These are phyloP conservation scores for Athene cunicularia DNA, from an alignment of 2,113 vertebrate species.

Conservation along the genomic window DNA sequence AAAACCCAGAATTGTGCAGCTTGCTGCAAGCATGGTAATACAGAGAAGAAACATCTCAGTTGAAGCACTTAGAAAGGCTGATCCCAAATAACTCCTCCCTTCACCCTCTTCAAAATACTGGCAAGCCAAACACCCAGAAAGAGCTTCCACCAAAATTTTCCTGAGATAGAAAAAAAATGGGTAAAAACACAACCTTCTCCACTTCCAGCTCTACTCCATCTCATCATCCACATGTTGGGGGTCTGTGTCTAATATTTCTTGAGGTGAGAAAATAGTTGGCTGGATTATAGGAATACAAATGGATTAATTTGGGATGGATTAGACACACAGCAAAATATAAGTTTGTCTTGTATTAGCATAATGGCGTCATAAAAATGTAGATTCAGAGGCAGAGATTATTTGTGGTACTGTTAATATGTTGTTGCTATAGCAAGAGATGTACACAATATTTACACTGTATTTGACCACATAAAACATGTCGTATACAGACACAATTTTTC, in stretches of 20 bases:
- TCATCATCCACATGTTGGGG: not conserved
- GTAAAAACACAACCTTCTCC: not conserved
- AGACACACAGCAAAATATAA: slow-evolving; percentile 62
- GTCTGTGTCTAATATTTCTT: slow-evolving; percentile 1
- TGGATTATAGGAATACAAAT: slow-evolving; percentile 78
- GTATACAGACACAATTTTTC: slow-evolving; percentile 75
- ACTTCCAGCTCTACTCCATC: not conserved
- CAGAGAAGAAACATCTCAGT: not conserved
- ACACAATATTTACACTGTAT: slow-evolving; percentile 80
- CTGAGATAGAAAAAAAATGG: not conserved
- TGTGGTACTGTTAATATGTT: slow-evolving; percentile 73
- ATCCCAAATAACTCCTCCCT: not conserved
- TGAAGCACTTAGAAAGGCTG: not conserved
- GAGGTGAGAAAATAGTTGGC: slow-evolving; percentile 15
- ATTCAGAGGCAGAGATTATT: slow-evolving; percentile 73
- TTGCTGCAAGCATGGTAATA: not conserved
- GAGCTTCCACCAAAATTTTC: not conserved
- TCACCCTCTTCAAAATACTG: not conserved
- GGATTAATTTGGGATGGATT: slow-evolving; percentile 76
- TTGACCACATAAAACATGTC: slow-evolving; percentile 81
- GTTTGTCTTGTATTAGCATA: slow-evolving; percentile 74
- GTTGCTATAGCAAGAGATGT: slow-evolving; percentile 74
- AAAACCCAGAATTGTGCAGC: not conserved
- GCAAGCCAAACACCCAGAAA: not conserved
- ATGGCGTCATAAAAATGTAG: slow-evolving; percentile 76